Evolutionary conservation across 2,888 invertebrate genomes (phyloP), one percentile per base, ranked within the genome.

Genomic region (Habroteleia sp.): DNA sequence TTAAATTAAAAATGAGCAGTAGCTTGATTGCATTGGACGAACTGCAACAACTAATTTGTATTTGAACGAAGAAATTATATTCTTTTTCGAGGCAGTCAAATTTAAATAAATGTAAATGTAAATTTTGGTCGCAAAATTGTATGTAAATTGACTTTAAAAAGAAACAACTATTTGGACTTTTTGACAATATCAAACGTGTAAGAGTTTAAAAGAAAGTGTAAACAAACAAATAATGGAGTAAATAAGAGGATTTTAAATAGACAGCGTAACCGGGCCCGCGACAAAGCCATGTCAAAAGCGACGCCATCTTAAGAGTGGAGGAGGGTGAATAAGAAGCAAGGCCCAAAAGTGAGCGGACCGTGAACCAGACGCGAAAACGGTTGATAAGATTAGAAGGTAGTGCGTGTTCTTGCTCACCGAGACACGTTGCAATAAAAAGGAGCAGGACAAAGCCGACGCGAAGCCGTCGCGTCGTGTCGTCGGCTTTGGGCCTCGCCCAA

Each of bases 401-500:
- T 3, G 29, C 11, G 13, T 1, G 14, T 1, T 13, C 6, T 3
- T 6, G 63, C 66, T 68, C 37, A 68, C 74, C 73, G 23, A 60
- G 23, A 56, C 35, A 48, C 39, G 35, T 33, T 10, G 41, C 8
- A 39, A 46, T 6, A 44, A 35, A 23, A 25, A 39, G 35, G 11
- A 58, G n/a, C 33, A 73, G 39, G 33, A 35, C 39, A 8, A 46
- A 27, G 27, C 39, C 33, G 35, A 23, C 31, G 7, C 25, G 13
- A 7, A 17, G 4, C 3, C 6, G 58, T 35, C 31, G 42, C 6
- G 8, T 2, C 33, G 42, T 3, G 41, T 20, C 13, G 13, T 8
- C 1, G 17, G 17, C 10, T 17, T 33, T 65, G 58, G 56, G 65
- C 58, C 58, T 73, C 73, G 65, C 58, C 73, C 73, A 60, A 42